Percentiles rank a stretch among this genome's conserved stretches.
Evolutionary conservation across 2,888 invertebrate genomes (phyloP).

Genomic region (Pachymerium ferrugineum): DNA sequence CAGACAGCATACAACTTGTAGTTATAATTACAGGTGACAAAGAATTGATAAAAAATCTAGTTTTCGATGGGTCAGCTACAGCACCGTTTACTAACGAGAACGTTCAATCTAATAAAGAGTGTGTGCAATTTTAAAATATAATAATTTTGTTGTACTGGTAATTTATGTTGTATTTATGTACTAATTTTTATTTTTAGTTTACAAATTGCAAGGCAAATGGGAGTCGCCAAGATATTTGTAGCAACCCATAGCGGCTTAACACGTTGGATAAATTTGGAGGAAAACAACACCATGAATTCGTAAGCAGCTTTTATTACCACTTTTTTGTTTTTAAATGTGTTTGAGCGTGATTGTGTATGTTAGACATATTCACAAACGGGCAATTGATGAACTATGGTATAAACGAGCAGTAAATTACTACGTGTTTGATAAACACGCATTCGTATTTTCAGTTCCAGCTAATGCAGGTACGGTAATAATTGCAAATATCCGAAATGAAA

Average conservation of each 20-base stretch:
- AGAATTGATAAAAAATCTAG: not conserved
- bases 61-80: not conserved
- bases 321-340: not conserved
- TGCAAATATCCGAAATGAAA: too few relatives aligned
- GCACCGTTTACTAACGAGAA: not conserved
- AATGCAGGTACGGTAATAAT: conserved; percentile 59
- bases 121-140: not conserved
- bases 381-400: conserved; percentile 86
- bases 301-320: not conserved
- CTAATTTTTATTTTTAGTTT: not conserved
- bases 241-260: not conserved
- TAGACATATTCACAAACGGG: conserved; percentile 65
- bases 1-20: too few relatives aligned
- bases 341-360: not conserved
- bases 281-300: not conserved
- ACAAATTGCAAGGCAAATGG: not conserved
- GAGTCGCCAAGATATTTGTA: not conserved
- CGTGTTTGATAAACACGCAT: conserved; percentile 76
- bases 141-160: not conserved
- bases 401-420: conserved; percentile 85
- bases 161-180: not conserved
- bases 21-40: not conserved
- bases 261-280: not conserved
- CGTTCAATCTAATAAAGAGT: not conserved
- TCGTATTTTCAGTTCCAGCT: conserved; percentile 82